A percentile compares a stretch with the other conserved stretches of the same genome.
Evolutionary conservation across 1,140 invertebrate genomes (phyloP).

Genomic region (Drosophila trapezifrons): DNA sequence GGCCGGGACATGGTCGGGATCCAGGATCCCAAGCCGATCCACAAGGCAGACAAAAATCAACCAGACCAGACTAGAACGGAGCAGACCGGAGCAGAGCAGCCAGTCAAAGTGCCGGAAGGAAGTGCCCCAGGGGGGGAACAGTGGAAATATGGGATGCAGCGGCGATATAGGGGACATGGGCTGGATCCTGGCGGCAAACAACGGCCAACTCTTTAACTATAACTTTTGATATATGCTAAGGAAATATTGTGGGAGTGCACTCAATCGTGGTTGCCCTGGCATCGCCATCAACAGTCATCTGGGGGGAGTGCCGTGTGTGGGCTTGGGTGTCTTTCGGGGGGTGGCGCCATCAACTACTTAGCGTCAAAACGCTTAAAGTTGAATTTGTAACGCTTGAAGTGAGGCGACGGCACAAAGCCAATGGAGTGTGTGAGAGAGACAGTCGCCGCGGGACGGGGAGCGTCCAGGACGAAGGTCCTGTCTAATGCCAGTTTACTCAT

Average conservation of each 20-base stretch:
- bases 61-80: conserved; percentile 16
- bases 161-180: conserved; percentile 30
- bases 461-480: conserved; percentile 16
- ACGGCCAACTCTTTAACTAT: conserved; percentile 78
- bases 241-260: conserved; percentile 78
- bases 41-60: conserved; percentile 58
- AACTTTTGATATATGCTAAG: conserved; percentile 81
- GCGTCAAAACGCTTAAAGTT: conserved; percentile 81
- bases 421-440: conserved; percentile 57
- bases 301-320: background rate
- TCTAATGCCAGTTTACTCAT: conserved; percentile 74
- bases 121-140: conserved; percentile 32
- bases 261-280: conserved; percentile 68
- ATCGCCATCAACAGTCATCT: conserved; percentile 21
- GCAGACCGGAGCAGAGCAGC: background rate
- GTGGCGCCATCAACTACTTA: conserved; percentile 74
- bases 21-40: conserved; percentile 23
- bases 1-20: conserved; percentile 12
- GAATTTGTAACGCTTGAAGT: conserved; percentile 81
- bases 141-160: conserved; percentile 4
- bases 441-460: conserved; percentile 1
- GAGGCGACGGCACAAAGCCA: conserved; percentile 74
- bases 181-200: conserved; percentile 39
- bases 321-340: background rate
- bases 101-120: conserved; percentile 73